A percentile compares a stretch with the other conserved stretches of the same genome.
phyloP scores from a whole-genome alignment of 2,797 vertebrate species.

The Sebastolobus altivelis region DNA sequence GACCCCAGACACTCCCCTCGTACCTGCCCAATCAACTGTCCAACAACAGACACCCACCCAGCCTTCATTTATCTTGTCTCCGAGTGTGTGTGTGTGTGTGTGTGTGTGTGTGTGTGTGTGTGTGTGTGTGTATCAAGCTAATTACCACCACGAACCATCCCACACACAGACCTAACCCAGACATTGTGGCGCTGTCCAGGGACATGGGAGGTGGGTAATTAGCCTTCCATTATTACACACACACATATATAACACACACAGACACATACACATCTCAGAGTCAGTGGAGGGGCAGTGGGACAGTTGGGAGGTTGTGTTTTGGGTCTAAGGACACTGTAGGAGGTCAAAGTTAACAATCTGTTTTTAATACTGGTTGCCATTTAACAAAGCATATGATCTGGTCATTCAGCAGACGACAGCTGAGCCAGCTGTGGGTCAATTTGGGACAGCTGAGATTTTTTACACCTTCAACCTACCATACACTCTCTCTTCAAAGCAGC shows the following conservation, averaged over 20 bases:
- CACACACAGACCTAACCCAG: slow-evolving; percentile 90
- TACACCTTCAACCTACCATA: not conserved
- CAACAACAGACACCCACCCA: slow-evolving; percentile 85
- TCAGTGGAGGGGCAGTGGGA: slow-evolving; percentile 47
- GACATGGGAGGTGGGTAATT: slow-evolving; percentile 88
- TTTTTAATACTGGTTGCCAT: slow-evolving; percentile 43
- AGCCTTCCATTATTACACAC: slow-evolving; percentile 86
- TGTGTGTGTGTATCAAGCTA: slow-evolving; percentile 88
- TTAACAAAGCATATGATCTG: slow-evolving; percentile 22
- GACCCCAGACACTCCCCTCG: slow-evolving; percentile 82
- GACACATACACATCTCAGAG: slow-evolving; percentile 2
- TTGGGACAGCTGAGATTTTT: slow-evolving; percentile 4
- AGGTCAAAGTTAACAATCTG: slow-evolving; percentile 73
- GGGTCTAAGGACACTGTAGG: slow-evolving; percentile 50
- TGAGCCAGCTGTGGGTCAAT: slow-evolving; percentile 4
- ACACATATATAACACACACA: slow-evolving; percentile 50
- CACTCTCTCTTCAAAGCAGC: slow-evolving; percentile 3
- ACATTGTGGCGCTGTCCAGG: slow-evolving; percentile 92
- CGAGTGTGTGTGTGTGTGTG: slow-evolving; percentile 67
- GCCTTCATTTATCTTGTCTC: slow-evolving; percentile 98
- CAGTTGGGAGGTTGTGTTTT: slow-evolving; percentile 54
- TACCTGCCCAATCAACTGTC: slow-evolving; percentile 90
- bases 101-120: slow-evolving; percentile 71
- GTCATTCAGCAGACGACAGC: slow-evolving; percentile 5
- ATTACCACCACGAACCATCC: slow-evolving; percentile 89